Conservation (phyloP, 2,113 vertebrate genomes). For the Notothenia coriiceps region DNA sequence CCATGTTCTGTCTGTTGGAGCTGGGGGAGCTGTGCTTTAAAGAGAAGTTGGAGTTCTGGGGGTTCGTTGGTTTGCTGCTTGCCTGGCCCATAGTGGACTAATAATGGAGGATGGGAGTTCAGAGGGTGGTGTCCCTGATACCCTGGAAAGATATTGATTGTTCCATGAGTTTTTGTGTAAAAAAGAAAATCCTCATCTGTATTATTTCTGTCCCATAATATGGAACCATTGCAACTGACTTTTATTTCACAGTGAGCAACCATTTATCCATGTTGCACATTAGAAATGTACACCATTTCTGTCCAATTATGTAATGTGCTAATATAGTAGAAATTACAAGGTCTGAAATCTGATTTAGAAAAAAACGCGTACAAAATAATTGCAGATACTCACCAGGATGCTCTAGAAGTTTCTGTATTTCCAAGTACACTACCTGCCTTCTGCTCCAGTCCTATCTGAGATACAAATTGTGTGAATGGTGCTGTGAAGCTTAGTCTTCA, state of each 20-base stretch:
- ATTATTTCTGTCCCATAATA: background rate
- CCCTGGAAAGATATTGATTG: conserved; percentile 54
- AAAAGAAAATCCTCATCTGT: background rate
- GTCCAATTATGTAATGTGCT: background rate
- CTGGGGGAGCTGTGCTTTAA: conserved; percentile 19
- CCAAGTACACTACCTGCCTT: conserved; percentile 32
- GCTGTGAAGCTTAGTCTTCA: conserved; percentile 3
- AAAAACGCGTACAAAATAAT: background rate
- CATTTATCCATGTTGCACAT: background rate
- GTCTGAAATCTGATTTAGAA: background rate
- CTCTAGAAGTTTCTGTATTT: conserved; percentile 27
- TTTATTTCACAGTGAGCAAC: background rate
- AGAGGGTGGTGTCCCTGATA: conserved; percentile 77
- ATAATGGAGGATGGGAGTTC: conserved; percentile 29
- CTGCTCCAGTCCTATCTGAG: conserved; percentile 30
- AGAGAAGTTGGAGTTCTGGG: conserved; percentile 21
- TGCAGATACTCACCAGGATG: conserved; percentile 64
- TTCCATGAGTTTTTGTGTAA: background rate
- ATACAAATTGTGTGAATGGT: conserved; percentile 41
- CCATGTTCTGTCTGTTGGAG: background rate
- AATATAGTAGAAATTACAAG: background rate
- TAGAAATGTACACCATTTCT: background rate
- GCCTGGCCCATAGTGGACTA: conserved; percentile 55
- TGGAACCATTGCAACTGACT: background rate
- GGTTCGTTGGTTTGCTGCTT: conserved; percentile 33